phyloP scores from a whole-genome alignment of 2,888 invertebrate species.

The Mycalesis mineus region DNA sequence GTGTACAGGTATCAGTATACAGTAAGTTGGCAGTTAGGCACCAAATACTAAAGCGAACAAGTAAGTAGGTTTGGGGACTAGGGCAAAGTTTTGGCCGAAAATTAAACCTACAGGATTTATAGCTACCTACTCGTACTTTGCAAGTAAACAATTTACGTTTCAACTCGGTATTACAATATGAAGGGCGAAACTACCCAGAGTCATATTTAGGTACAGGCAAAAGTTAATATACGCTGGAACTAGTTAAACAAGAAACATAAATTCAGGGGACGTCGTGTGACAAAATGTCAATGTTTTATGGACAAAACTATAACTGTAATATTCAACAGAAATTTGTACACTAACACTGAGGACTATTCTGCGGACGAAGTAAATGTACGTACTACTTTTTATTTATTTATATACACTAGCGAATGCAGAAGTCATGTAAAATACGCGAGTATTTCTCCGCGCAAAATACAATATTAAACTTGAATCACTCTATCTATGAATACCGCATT shows the following conservation, averaged over 20 bases:
- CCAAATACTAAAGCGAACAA: neutral
- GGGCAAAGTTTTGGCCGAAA: neutral
- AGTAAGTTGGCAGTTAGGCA: neutral
- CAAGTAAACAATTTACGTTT: conserved; percentile 11
- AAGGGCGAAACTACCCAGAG: conserved; percentile 11
- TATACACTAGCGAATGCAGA: no score
- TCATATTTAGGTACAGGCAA: conserved; percentile 20
- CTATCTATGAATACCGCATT: no score
- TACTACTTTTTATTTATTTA: no score
- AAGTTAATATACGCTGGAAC: conserved; percentile 11
- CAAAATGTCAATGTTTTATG: conserved; percentile 10
- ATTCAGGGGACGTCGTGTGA: neutral
- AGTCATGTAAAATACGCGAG: no score
- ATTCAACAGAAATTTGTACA: neutral
- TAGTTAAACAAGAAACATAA: conserved; percentile 13
- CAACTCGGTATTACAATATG: conserved; percentile 5
- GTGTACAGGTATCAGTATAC: no score
- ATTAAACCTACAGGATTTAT: neutral
- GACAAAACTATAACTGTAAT: neutral
- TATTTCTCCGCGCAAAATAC: no score
- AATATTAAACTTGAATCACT: no score
- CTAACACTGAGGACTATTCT: neutral
- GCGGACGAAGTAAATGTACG: neutral
- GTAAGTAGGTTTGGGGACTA: neutral
- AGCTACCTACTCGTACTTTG: neutral